Percentiles rank a stretch among this genome's conserved stretches.
These are phyloP conservation scores for Plecturocebus donacophilus DNA, from an alignment of 2,113 vertebrate species.

Conservation along the genomic window DNA sequence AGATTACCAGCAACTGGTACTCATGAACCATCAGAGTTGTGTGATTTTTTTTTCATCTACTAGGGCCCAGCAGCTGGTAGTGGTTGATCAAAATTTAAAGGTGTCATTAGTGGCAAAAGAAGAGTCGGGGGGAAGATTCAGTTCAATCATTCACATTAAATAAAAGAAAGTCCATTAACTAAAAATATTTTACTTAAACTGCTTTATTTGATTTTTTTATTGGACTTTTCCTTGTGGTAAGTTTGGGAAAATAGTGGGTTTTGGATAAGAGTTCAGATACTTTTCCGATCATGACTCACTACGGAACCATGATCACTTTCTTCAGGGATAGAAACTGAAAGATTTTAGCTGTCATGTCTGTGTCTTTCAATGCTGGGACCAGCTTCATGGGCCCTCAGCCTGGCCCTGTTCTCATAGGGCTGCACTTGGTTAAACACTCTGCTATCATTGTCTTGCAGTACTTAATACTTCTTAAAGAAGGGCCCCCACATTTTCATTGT, in stretches of 20 bases:
- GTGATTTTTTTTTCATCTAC: neutral
- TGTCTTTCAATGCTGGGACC: neutral
- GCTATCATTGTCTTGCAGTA: neutral
- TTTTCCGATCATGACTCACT: neutral
- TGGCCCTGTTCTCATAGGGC: neutral
- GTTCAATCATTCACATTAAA: neutral
- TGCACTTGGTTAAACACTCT: neutral
- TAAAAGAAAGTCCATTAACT: conserved; percentile 23
- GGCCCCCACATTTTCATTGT: neutral
- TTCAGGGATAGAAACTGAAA: neutral
- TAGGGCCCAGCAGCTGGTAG: neutral
- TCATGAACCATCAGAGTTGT: neutral
- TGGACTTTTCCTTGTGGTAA: conserved; percentile 10
- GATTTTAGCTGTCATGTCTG: neutral
- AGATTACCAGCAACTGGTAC: neutral
- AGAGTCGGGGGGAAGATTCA: neutral
- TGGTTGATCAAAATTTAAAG: neutral
- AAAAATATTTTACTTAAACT: conserved; percentile 59
- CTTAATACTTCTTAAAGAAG: neutral
- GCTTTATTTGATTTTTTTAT: conserved; percentile 44
- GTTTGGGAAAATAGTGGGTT: neutral
- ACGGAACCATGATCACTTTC: neutral
- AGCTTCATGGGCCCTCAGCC: accelerated
- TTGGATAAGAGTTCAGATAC: conserved; percentile 26
- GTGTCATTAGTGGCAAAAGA: neutral